Evolutionary conservation across 2,888 invertebrate genomes (phyloP), one percentile per base, ranked within the genome.

Genomic region (Dynastes maya): DNA sequence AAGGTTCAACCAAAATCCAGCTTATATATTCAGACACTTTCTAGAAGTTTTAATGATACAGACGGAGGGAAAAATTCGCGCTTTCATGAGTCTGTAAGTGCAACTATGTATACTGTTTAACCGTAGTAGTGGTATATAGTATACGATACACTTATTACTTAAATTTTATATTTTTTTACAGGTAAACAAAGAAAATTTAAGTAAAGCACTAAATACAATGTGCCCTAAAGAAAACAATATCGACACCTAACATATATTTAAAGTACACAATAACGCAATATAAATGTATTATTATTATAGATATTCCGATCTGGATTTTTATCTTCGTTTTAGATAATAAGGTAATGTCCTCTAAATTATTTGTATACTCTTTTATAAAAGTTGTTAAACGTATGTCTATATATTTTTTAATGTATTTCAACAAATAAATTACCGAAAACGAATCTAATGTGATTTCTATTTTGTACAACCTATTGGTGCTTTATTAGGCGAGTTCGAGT

Each of bases 1-100:
- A 72, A 72, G 58, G 72, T 72, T 27, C 72, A 58, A 32, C 72
- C 72, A 22, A 72, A 61, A 37, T 72, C 72, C 0, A 72, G 58
- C 40, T 58, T 72, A 13, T 72, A 72, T 58, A 58, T 58, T 22
- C 37, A n/a, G 16, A 72, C 72, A 16, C 72, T 72, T 72, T 51
- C 72, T 58, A 58, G 51, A 72, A 72, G 58, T 27, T 70, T 68
- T 13, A 71, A 49, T 8, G 67, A 8, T 45, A 13, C 11, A 4
- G 51, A 72, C 9, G 40, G 37, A 8, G 53, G 6, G 29, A 53
- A 53, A 53, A 32, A 53, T n/a, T n/a, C 11, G 49, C 11, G 29
- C n/a, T 29, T n/a, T n/a, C 53, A 55, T 29, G 32, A 70, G n/a
- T 13, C 32, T 13, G 70, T 70, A 53, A 70, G 63, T 63, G 11